These are phyloP conservation scores for Rousettus leschenaultii DNA, from an alignment of 2,113 vertebrate species.

Conservation along the genomic window DNA sequence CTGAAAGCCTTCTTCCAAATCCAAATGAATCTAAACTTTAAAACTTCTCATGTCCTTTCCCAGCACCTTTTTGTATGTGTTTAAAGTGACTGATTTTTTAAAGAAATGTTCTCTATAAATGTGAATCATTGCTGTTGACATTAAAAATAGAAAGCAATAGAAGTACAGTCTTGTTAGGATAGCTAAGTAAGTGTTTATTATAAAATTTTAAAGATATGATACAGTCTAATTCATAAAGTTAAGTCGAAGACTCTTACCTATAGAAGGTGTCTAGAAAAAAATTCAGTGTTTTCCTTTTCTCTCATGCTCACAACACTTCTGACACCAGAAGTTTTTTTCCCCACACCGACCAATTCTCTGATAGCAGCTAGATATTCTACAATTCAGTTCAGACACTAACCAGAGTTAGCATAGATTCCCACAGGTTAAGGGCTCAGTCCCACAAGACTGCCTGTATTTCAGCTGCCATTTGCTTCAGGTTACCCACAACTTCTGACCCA, in stretches of 20 bases:
- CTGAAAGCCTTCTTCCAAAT: background rate
- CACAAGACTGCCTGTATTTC: background rate
- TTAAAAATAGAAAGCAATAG: background rate
- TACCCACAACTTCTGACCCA: background rate
- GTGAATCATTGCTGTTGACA: background rate
- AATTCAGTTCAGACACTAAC: background rate
- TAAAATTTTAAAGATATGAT: conserved; percentile 1
- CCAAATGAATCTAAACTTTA: conserved; percentile 31
- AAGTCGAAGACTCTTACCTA: background rate
- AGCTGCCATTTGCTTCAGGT: background rate
- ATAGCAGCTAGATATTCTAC: background rate
- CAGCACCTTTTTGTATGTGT: conserved; percentile 10
- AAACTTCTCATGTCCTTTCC: background rate
- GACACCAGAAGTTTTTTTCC: background rate
- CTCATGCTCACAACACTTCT: background rate
- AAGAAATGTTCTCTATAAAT: background rate
- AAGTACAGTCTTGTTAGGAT: background rate
- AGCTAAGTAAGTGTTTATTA: background rate
- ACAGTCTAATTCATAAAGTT: background rate
- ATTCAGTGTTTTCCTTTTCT: background rate
- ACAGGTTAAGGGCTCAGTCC: background rate
- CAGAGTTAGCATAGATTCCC: background rate
- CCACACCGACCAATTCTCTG: background rate
- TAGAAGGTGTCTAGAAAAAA: background rate
- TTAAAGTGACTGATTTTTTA: background rate